phyloP scores from a whole-genome alignment of 2,113 vertebrate genomes.

The Malurus cyaneus region DNA sequence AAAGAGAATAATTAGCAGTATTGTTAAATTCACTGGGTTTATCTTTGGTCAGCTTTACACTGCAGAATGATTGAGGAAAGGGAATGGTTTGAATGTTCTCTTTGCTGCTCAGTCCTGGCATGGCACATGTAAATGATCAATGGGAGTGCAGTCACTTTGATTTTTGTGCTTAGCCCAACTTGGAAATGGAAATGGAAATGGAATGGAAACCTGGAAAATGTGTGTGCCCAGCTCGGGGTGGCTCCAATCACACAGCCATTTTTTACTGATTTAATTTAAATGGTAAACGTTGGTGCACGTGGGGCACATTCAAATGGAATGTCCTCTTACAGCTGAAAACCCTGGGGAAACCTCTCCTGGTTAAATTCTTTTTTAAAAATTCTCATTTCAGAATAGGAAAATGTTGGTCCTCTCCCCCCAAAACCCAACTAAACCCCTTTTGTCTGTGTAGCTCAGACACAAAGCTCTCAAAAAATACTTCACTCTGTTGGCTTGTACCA shows the following conservation, averaged over 20 bases:
- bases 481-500: not conserved
- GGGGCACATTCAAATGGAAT: not conserved
- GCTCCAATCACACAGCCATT: not conserved
- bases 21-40: conserved; percentile 49
- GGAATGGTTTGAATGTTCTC: not conserved
- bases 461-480: not conserved
- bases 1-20: conserved; percentile 19
- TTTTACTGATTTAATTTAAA: not conserved
- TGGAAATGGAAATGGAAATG: not conserved
- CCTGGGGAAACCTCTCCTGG: not conserved
- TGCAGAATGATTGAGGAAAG: not conserved
- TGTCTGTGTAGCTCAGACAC: not conserved
- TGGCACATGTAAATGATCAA: rapidly evolving
- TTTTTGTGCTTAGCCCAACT: not conserved
- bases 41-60: not conserved
- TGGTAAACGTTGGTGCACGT: rapidly evolving
- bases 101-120: not conserved
- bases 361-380: not conserved
- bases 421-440: not conserved
- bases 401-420: not conserved
- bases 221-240: not conserved
- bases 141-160: not conserved
- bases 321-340: not conserved
- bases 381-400: not conserved
- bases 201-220: not conserved